Percentiles rank a stretch among this genome's conserved stretches.
phyloP scores from a whole-genome alignment of 2,888 invertebrate species.

The Brachylomia viminalis region DNA sequence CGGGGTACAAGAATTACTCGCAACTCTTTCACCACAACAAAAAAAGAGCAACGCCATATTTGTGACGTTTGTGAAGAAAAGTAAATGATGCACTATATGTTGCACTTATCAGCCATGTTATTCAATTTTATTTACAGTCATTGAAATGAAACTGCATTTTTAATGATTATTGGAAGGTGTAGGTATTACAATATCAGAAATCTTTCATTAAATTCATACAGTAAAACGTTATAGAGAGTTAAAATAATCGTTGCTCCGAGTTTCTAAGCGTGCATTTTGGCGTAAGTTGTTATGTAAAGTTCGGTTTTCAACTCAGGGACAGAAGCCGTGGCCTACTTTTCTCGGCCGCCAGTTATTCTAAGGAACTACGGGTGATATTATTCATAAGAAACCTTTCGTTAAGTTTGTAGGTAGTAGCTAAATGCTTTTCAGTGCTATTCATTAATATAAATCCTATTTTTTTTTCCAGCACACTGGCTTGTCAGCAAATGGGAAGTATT shows the following conservation, averaged over 20 bases:
- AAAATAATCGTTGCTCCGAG: conserved; percentile 30
- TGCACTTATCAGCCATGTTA: conserved; percentile 24
- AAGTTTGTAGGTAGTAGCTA: not conserved
- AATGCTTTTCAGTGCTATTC: not conserved
- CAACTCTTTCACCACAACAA: conserved; percentile 10
- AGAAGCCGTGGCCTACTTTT: conserved; percentile 59
- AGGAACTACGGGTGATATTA: conserved; percentile 38
- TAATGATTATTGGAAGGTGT: not conserved
- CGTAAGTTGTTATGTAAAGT: conserved; percentile 54
- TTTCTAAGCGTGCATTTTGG: conserved; percentile 38
- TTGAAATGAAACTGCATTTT: not conserved
- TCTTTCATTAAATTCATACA: not conserved
- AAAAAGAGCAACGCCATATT: conserved; percentile 20
- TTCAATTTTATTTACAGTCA: conserved; percentile 7
- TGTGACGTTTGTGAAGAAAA: conserved; percentile 12
- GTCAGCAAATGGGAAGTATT: not conserved
- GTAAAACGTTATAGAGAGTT: conserved; percentile 25
- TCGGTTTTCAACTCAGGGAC: conserved; percentile 57
- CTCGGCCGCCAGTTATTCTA: conserved; percentile 35
- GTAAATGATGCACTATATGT: too few species aligned
- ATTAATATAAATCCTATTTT: not conserved
- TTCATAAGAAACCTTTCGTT: conserved; percentile 15
- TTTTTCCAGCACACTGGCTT: not conserved
- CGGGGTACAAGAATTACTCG: conserved; percentile 8
- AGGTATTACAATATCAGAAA: not conserved